A percentile compares a stretch with the other conserved stretches of the same genome.
These are phyloP conservation scores for Pterophyllum scalare DNA, from an alignment of 2,113 vertebrate genomes.

Conservation along the genomic window DNA sequence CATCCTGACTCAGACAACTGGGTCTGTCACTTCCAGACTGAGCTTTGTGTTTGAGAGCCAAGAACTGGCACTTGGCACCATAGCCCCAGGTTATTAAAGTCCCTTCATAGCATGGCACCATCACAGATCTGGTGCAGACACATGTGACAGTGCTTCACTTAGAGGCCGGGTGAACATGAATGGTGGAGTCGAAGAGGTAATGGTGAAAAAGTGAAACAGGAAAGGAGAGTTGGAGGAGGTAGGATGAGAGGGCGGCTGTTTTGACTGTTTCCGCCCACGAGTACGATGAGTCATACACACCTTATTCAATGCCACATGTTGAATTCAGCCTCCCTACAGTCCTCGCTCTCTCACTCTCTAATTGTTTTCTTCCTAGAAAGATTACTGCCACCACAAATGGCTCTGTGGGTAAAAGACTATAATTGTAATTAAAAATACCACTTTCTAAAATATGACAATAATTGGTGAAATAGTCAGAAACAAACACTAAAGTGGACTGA, in stretches of 20 bases:
- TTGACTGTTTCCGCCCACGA: constrained; percentile 54
- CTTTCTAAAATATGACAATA: not conserved
- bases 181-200: constrained; percentile 26
- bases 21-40: constrained; percentile 70
- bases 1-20: constrained; percentile 65
- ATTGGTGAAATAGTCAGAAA: not conserved
- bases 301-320: constrained; percentile 44
- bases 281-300: constrained; percentile 61
- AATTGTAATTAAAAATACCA: not conserved
- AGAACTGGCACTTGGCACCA: not conserved
- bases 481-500: not conserved
- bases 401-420: not conserved
- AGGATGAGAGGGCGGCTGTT: constrained; percentile 45
- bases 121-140: not conserved
- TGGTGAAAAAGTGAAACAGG: constrained; percentile 26
- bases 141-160: constrained; percentile 1
- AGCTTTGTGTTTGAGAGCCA: constrained; percentile 27
- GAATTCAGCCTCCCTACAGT: constrained; percentile 12
- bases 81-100: not conserved
- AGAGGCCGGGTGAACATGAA: constrained; percentile 15
- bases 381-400: not conserved
- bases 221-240: constrained; percentile 24
- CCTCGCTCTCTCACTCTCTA: constrained; percentile 5
- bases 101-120: not conserved
- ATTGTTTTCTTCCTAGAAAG: constrained; percentile 43